Evolutionary conservation across 1,140 invertebrate species (phyloP).

Genomic region (Eueides isabella): DNA sequence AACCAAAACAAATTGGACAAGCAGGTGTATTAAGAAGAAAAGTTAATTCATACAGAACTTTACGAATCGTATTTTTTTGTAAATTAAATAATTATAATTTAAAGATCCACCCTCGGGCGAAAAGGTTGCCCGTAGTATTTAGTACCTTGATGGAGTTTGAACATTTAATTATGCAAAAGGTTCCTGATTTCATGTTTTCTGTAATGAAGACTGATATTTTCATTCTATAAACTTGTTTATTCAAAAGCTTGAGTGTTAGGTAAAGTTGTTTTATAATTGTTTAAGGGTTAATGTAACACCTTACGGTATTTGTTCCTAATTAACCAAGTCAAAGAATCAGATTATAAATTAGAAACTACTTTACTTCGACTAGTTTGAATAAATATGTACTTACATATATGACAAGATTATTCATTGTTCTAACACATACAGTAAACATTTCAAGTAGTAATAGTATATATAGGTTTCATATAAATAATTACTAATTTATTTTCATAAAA

Average conservation of each 20-base stretch:
- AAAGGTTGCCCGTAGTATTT: neutral
- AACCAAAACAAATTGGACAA: neutral
- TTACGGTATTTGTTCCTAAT: neutral
- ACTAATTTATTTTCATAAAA: too few relatives aligned
- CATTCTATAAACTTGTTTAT: neutral
- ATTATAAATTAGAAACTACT: neutral
- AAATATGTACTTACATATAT: too few relatives aligned
- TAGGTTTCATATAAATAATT: too few relatives aligned
- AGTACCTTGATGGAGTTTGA: neutral
- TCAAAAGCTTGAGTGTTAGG: neutral
- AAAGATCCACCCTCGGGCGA: neutral
- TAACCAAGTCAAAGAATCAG: neutral
- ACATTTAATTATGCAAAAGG: neutral
- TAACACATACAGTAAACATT: too few relatives aligned
- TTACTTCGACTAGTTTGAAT: neutral
- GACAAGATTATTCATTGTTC: too few relatives aligned
- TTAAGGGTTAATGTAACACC: neutral
- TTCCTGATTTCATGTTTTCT: conserved; percentile 1
- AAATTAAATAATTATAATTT: neutral
- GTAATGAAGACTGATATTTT: conserved; percentile 2
- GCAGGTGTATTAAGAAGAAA: neutral
- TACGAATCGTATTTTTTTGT: neutral
- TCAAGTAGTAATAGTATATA: too few relatives aligned
- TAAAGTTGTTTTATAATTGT: neutral
- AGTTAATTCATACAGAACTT: conserved; percentile 3